Base-by-base conservation (phyloP, 2,888 invertebrate species). In the Habrosyne pyritoides region DNA sequence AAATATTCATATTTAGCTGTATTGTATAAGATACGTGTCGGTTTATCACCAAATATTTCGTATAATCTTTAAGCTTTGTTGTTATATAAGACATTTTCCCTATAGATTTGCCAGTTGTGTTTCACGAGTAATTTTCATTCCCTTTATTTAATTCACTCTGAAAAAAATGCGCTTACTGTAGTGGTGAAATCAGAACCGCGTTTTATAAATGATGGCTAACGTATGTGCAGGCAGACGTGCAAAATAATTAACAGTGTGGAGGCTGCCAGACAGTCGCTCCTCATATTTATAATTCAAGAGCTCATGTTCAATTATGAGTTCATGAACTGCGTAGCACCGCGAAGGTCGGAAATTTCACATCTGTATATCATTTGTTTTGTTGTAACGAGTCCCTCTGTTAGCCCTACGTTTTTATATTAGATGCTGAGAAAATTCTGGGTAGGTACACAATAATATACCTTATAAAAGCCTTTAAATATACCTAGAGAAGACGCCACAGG, bases 231-330 rank as follows among this genome's bases (percentile, higher is more conserved):
- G 55, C 62, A 73, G 60, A 60, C 63, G 58, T 59, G 56, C 61
- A 55, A 69, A 76, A 73, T 76, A 68, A 79, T 75, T 71, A 72
- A 73, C 71, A 66, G 65, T 59, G 59, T 56, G 47, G 62, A 67
- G 64, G 62, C 66, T 57, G 64, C 63, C 54, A 61, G 59, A 63
- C 59, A 63, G 67, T 60, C 67, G 70, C 67, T 66, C 63, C 67
- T 61, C 60, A 58, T 65, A 73, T 79, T 73, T 73, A 75, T 75
- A 73, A 80, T 79, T 79, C 77, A 79, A 73, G 73, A 67, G 66
- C 71, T 77, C 74, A 73, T 69, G 64, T 66, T 67, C 58, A 63
- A 63, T 67, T 64, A 67, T 57, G 61, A 66, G 64, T 64, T 65
- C 57, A 60, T 64, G 50, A 50, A 28, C 50, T 28, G 65, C 55